Conservation (phyloP, 2,888 invertebrate species). For the Yponomeuta malinellus region DNA sequence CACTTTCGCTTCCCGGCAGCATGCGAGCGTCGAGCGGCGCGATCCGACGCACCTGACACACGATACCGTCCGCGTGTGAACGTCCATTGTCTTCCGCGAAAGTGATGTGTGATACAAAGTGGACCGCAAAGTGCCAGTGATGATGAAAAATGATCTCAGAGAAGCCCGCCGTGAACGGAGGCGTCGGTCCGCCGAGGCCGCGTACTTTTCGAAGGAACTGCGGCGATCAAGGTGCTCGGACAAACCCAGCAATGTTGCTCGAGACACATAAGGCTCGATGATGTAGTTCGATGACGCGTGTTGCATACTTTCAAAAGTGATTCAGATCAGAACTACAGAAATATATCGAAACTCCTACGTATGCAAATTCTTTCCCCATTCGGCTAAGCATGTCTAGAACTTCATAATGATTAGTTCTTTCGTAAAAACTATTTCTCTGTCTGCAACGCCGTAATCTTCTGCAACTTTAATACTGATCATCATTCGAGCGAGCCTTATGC, state of each 20-base stretch:
- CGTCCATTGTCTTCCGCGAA: conserved; percentile 17
- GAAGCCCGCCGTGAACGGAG: conserved; percentile 59
- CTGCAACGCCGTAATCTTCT: background rate
- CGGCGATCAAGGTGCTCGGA: conserved; percentile 74
- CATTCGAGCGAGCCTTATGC: conserved; percentile 4
- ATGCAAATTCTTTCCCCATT: background rate
- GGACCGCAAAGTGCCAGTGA: conserved; percentile 33
- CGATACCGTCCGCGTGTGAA: conserved; percentile 4
- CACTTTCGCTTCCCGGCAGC: conserved; percentile 11
- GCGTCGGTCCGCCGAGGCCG: conserved; percentile 61
- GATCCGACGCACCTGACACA: conserved; percentile 6
- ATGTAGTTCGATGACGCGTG: conserved; percentile 19
- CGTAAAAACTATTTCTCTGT: background rate
- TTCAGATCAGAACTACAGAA: conserved; percentile 18
- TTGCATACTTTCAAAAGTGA: conserved; percentile 24
- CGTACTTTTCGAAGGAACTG: conserved; percentile 73
- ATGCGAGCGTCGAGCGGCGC: conserved; percentile 3
- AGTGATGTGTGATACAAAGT: conserved; percentile 33
- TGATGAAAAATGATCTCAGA: conserved; percentile 69
- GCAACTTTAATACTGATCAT: background rate
- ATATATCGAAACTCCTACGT: background rate
- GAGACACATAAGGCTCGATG: conserved; percentile 25
- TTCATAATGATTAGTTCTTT: background rate
- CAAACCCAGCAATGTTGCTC: conserved; percentile 31
- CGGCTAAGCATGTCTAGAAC: background rate